A percentile compares a stretch with the other conserved stretches of the same genome.
phyloP scores from a whole-genome alignment of 1,140 invertebrate genomes.

The Drosophila elegans region DNA sequence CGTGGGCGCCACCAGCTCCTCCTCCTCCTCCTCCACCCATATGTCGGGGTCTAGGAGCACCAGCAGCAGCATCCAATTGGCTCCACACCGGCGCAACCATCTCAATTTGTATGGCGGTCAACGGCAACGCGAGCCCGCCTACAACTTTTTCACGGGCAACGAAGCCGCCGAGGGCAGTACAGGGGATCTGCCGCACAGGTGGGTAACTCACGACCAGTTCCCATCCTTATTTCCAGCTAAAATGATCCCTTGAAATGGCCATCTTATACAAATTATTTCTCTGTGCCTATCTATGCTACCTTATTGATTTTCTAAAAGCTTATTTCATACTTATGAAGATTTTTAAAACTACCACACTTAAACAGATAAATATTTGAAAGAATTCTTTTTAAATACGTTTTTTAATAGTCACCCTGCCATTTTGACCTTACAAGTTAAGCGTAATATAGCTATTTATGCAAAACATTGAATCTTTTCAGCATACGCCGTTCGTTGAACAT shows the following conservation, averaged over 20 bases:
- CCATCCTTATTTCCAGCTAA: too few relatives aligned
- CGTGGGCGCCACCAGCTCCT: conserved; percentile 16
- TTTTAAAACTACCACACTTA: too few relatives aligned
- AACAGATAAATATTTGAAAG: too few relatives aligned
- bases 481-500: conserved; percentile 71
- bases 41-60: conserved; percentile 9
- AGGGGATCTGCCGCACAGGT: conserved; percentile 69
- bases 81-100: conserved; percentile 48
- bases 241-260: too few relatives aligned
- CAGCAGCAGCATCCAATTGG: conserved; percentile 1
- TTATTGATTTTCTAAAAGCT: too few relatives aligned
- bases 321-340: too few relatives aligned
- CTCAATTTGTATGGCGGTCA: conserved; percentile 58
- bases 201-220: not conserved
- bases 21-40: not conserved
- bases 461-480: conserved; percentile 27
- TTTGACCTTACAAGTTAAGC: too few relatives aligned
- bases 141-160: conserved; percentile 55
- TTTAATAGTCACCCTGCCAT: too few relatives aligned
- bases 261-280: too few relatives aligned
- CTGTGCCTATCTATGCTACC: too few relatives aligned
- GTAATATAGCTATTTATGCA: not conserved
- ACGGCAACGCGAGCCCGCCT: conserved; percentile 66
- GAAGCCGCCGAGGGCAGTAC: conserved; percentile 67
- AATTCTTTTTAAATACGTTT: too few relatives aligned